Conservation (phyloP, 2,888 invertebrate genomes). For the Acrocyrtus sp. region DNA sequence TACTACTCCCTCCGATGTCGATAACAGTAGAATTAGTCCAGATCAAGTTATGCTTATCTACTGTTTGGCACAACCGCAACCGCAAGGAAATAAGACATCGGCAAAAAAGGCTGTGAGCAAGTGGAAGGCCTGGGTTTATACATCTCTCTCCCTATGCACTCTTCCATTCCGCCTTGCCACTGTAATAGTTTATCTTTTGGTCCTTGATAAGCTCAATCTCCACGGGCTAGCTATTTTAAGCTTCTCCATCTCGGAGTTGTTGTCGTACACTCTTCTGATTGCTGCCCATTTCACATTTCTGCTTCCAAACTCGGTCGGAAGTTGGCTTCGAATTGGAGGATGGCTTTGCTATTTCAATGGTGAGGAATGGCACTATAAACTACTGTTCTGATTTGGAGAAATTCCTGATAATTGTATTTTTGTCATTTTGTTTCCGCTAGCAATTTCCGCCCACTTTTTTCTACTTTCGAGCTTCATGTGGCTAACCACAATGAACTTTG, state of each 20-base stretch:
- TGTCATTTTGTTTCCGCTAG: not conserved
- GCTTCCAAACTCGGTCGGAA: too few species aligned
- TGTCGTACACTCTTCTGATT: not conserved
- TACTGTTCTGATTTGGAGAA: not conserved
- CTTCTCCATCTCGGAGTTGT: not conserved
- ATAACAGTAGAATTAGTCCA: not conserved
- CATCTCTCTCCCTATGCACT: not conserved
- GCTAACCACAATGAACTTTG: not conserved
- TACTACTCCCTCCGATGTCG: not conserved
- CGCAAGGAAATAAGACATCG: too few species aligned
- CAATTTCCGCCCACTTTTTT: not conserved
- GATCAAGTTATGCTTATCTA: not conserved
- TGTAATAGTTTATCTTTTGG: not conserved
- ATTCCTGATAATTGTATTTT: too few species aligned
- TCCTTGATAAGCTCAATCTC: not conserved
- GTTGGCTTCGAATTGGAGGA: too few species aligned
- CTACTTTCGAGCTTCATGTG: not conserved
- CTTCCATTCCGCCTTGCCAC: not conserved
- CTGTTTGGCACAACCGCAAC: not conserved
- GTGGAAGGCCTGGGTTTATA: not conserved
- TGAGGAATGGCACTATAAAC: not conserved
- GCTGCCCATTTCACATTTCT: not conserved
- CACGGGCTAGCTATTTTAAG: not conserved
- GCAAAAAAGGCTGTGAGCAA: not conserved
- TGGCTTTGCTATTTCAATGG: not conserved